A percentile compares a stretch with the other conserved stretches of the same genome.
Conservation (phyloP, 2,888 invertebrate genomes). For the Oxytorus armatus region DNA sequence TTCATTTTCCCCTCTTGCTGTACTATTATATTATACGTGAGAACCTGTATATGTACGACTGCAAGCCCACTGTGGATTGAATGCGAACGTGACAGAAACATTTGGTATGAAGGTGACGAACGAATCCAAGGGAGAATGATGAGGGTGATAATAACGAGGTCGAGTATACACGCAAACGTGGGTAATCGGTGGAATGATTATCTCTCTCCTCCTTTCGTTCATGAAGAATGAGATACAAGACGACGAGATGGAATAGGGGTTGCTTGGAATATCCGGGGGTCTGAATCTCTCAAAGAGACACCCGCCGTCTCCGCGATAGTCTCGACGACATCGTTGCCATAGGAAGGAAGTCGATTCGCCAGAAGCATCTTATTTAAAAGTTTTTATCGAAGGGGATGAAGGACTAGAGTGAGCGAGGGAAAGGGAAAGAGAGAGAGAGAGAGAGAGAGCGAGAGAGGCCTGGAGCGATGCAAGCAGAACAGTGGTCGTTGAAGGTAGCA, state of each 20-base stretch:
- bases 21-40: slow-evolving; percentile 26
- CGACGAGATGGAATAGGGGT: slow-evolving; percentile 51
- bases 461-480: slow-evolving; percentile 56
- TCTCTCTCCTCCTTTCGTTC: slow-evolving; percentile 30
- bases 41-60: slow-evolving; percentile 16
- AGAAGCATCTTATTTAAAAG: slow-evolving; percentile 82
- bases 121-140: slow-evolving; percentile 76
- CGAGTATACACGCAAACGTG: slow-evolving; percentile 74
- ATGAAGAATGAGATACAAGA: slow-evolving; percentile 32
- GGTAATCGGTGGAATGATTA: slow-evolving; percentile 64
- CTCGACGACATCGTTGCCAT: slow-evolving; percentile 68
- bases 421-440: slow-evolving; percentile 19
- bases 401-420: slow-evolving; percentile 57
- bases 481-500: slow-evolving; percentile 68
- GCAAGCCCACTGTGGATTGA: slow-evolving; percentile 43
- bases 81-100: slow-evolving; percentile 54
- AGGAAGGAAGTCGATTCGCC: slow-evolving; percentile 79
- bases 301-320: slow-evolving; percentile 21
- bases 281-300: slow-evolving; percentile 61
- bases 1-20: slow-evolving; percentile 51
- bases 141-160: slow-evolving; percentile 73
- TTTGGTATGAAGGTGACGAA: slow-evolving; percentile 13
- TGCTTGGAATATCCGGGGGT: slow-evolving; percentile 64
- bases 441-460: slow-evolving; percentile 36
- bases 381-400: slow-evolving; percentile 77